A percentile compares a stretch with the other conserved stretches of the same genome.
Conservation (phyloP, 2,888 invertebrate species). For the Oligia latruncula region DNA sequence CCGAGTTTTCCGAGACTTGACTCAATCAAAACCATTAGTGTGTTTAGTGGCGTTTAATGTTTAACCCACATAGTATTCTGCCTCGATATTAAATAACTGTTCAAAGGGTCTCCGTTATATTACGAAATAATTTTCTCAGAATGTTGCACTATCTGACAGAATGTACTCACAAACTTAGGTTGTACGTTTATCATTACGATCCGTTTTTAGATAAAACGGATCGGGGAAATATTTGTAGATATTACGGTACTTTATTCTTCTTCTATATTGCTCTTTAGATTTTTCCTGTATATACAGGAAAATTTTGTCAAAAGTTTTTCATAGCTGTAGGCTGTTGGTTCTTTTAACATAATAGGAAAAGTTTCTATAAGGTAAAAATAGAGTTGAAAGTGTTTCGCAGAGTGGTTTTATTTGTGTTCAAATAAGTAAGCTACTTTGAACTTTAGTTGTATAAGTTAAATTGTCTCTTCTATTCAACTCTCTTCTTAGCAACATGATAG, state of each 20-base stretch:
- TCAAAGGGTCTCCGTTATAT: not conserved
- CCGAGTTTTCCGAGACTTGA: constrained; percentile 2
- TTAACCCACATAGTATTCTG: not conserved
- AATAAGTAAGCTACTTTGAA: not conserved
- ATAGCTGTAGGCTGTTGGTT: not conserved
- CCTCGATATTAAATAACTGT: not conserved
- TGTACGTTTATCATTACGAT: constrained; percentile 8
- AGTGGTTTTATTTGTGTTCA: not conserved
- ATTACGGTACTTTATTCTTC: constrained; percentile 7
- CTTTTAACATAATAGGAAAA: not conserved
- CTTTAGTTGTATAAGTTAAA: not conserved
- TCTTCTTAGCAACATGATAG: not conserved
- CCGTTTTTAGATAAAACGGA: not conserved
- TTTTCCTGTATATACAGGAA: not conserved
- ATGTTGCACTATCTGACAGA: not conserved
- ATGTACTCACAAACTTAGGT: constrained; percentile 1
- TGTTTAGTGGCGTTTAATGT: constrained; percentile 7
- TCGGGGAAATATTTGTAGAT: not conserved
- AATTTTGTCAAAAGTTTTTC: not conserved
- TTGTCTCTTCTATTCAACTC: not conserved
- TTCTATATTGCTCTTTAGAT: not conserved
- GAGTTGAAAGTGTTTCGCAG: not conserved
- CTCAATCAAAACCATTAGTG: constrained; percentile 15
- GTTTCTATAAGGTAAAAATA: not conserved
- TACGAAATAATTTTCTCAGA: constrained; percentile 2